phyloP scores from a whole-genome alignment of 2,113 vertebrate species.

The Corynorhinus townsendii region DNA sequence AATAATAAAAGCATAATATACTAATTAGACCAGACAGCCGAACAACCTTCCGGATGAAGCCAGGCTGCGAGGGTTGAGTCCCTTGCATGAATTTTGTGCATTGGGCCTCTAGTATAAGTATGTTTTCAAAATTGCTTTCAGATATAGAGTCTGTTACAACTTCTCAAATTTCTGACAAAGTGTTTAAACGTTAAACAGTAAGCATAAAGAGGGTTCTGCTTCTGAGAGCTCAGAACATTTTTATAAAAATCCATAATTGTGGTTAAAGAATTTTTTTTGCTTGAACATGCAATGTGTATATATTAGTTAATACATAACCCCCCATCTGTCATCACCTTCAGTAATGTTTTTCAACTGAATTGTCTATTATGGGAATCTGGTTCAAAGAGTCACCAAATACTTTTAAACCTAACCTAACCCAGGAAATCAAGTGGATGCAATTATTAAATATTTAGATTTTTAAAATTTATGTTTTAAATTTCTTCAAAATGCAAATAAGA shows the following conservation, averaged over 20 bases:
- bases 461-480: not conserved
- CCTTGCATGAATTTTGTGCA: no score
- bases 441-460: not conserved
- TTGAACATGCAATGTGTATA: not conserved
- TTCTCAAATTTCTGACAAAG: not conserved
- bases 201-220: not conserved
- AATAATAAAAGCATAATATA: no score
- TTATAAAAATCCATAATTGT: not conserved
- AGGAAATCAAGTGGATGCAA: not conserved
- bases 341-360: not conserved
- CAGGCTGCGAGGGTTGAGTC: no score
- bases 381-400: not conserved
- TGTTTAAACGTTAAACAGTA: not conserved
- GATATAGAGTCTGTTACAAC: not conserved
- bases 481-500: conserved; percentile 33
- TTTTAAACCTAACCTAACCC: not conserved
- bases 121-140: not conserved
- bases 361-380: not conserved
- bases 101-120: not conserved
- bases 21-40: no score
- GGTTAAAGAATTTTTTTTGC: not conserved
- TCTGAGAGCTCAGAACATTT: not conserved
- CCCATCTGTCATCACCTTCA: not conserved
- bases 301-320: not conserved
- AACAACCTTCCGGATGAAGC: no score